Evolutionary conservation across 2,113 vertebrate species (phyloP).

Genomic region (Australoheros scitulus): DNA sequence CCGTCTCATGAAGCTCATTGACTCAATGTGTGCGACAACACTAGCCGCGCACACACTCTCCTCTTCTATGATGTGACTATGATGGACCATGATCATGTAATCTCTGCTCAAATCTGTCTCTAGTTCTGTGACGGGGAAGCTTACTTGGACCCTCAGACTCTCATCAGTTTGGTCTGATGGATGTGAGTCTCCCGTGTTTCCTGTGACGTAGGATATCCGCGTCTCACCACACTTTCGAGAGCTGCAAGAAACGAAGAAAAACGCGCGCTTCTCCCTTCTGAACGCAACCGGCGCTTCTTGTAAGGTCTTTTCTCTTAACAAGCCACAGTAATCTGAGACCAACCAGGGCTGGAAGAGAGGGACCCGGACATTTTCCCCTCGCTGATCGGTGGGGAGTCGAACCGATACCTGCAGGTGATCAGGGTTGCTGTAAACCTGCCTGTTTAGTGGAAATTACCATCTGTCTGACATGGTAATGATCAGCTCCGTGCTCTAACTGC

Average conservation of each 20-base stretch:
- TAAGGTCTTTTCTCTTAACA: neutral
- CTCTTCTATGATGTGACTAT: neutral
- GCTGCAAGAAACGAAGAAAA: neutral
- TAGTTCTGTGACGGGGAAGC: neutral
- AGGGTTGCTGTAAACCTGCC: neutral
- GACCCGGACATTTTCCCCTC: neutral
- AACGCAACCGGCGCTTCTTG: neutral
- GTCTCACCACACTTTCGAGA: neutral
- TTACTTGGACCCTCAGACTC: neutral
- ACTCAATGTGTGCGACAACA: slow-evolving; percentile 20
- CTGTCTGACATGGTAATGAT: neutral
- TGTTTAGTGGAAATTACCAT: neutral
- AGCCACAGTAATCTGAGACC: neutral
- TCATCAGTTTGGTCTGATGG: slow-evolving; percentile 9
- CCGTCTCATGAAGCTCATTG: neutral
- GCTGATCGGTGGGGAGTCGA: neutral
- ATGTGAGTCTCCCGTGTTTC: neutral
- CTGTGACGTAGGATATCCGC: slow-evolving; percentile 33
- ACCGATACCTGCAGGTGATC: neutral
- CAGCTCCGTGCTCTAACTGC: neutral
- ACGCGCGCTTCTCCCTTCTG: neutral
- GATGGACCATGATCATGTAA: neutral
- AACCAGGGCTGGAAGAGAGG: neutral
- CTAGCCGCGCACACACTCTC: neutral
- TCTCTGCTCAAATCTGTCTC: neutral